Evolutionary conservation across 2,113 vertebrate species (phyloP).

Genomic region (Diadophis punctatus): DNA sequence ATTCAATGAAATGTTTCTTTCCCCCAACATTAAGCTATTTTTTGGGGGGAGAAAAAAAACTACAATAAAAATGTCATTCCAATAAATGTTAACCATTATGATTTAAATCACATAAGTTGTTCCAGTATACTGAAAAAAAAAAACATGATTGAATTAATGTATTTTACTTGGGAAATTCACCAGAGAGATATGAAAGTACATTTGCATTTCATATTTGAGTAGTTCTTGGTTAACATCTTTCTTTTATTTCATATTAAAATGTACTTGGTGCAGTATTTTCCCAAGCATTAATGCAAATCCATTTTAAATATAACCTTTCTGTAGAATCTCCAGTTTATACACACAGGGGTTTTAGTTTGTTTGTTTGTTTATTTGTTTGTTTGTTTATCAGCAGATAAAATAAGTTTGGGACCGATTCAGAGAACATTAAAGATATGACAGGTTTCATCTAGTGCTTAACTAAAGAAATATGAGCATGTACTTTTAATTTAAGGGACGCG

Average conservation of each 20-base stretch:
- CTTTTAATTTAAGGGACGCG: background rate
- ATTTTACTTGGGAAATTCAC: slow-evolving; percentile 11
- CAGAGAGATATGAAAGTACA: slow-evolving; percentile 3
- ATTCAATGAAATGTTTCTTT: background rate
- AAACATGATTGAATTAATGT: slow-evolving; percentile 18
- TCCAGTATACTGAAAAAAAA: background rate
- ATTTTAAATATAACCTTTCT: background rate
- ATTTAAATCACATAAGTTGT: slow-evolving; percentile 12
- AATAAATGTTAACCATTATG: background rate
- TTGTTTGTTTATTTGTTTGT: background rate
- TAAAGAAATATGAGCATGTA: background rate
- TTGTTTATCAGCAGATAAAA: background rate
- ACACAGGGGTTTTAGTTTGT: background rate
- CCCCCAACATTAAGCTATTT: background rate
- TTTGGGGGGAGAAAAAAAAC: accelerated
- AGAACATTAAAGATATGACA: background rate
- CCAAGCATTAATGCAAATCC: background rate
- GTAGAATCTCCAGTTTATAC: background rate
- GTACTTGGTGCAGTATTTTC: background rate
- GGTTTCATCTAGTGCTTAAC: background rate
- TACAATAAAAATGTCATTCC: background rate
- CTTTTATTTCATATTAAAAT: slow-evolving; percentile 5
- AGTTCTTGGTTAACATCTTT: background rate
- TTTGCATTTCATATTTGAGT: background rate
- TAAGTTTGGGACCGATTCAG: background rate